Evolutionary conservation across 2,113 vertebrate genomes (phyloP), one percentile per base, ranked within the genome.

Genomic region (Dipodomys stephensi): DNA sequence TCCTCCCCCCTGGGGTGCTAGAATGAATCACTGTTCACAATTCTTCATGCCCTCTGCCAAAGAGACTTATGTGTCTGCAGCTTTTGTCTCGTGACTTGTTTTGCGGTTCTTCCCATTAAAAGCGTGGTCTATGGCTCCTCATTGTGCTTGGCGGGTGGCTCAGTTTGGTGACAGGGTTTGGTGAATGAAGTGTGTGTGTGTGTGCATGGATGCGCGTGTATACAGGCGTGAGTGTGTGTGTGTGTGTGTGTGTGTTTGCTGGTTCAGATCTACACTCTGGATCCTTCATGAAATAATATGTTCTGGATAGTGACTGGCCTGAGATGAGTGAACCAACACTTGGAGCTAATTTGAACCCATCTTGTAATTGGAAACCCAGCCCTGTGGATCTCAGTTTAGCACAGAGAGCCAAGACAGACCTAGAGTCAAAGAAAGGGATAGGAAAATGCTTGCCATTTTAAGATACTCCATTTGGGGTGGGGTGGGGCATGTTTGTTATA

Each of bases 11-110:
- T 67, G 16, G 67, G 12, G 19, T 6, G 12, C 89, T 22, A 68
- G 88, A 87, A 74, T 46, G 88, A 91, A 80, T 85, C 69, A 27
- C 82, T 92, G 82, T 90, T 87, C 22, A 44, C 69, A 68, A 39
- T 76, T 84, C 92, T 88, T 93, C 71, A 76, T 80, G 90, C 44
- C 28, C 27, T 83, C 73, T 11, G 3, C 49, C 28, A 23, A 44
- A 72, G 20, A 83, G 92, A 57, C 49, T 57, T 74, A 22, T 9
- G 30, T 2, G 18, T 77, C 68, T 62, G 74, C 6, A 49, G 60
- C 74, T 44, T 91, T 92, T 71, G 90, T 46, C 84, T 93, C 46
- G 39, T 78, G 85, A 83, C 53, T 57, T 57, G 15, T 35, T 83
- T 19, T 81, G 39, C 1, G 28, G 62, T 46, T 87, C 46, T 76